These are phyloP conservation scores for Lamprotornis superbus DNA, from an alignment of 2,113 vertebrate genomes.

Conservation along the genomic window DNA sequence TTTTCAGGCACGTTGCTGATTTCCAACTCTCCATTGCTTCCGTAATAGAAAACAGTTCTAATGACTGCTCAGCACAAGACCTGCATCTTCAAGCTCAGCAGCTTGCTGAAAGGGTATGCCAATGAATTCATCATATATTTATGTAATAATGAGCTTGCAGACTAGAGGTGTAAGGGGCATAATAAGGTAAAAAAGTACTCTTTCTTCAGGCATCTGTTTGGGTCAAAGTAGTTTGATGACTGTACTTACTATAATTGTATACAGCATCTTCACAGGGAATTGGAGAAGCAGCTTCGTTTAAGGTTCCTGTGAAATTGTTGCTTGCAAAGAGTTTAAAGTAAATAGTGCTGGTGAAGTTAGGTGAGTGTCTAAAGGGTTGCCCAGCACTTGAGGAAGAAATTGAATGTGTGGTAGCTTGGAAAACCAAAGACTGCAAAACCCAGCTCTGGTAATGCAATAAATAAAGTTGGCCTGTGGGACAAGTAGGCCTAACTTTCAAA, in stretches of 20 bases:
- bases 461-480: background rate
- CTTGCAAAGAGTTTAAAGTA: background rate
- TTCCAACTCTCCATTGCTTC: constrained; percentile 81
- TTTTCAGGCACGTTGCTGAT: constrained; percentile 76
- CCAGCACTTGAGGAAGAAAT: background rate
- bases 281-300: background rate
- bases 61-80: constrained; percentile 54
- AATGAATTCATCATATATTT: background rate
- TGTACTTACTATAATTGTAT: background rate
- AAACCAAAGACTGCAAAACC: background rate
- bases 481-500: background rate
- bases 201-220: background rate
- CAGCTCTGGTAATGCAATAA: background rate
- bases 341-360: background rate
- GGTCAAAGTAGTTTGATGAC: background rate
- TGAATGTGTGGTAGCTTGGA: background rate
- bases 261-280: background rate
- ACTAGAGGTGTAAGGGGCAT: background rate
- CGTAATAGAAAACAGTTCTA: constrained; percentile 60
- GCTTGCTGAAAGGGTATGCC: constrained; percentile 79
- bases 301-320: background rate
- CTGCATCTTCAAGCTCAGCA: constrained; percentile 73
- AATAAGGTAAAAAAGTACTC: background rate
- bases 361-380: background rate
- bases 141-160: background rate